These are phyloP conservation scores for Drosophila limbata DNA, from an alignment of 2,888 invertebrate genomes.

Conservation along the genomic window DNA sequence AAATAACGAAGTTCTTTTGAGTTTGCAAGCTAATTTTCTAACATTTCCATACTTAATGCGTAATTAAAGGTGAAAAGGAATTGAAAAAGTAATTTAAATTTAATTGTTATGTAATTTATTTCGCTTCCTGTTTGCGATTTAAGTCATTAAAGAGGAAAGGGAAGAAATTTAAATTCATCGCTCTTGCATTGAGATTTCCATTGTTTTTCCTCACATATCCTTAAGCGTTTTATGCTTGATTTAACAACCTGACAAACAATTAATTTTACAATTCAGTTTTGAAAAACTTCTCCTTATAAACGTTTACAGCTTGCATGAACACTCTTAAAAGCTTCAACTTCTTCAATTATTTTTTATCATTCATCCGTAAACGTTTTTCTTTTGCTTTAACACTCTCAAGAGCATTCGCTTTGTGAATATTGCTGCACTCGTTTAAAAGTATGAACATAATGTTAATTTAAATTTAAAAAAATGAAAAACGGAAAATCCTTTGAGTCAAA, in stretches of 20 bases:
- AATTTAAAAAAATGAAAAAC: not conserved
- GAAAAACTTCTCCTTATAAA: not conserved
- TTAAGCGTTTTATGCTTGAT: constrained; percentile 1
- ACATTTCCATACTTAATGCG: not conserved
- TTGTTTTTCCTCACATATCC: not conserved
- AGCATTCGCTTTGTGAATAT: not conserved
- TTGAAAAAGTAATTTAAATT: not conserved
- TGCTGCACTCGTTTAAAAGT: not conserved
- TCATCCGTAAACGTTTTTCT: not conserved
- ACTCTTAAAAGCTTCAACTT: not conserved
- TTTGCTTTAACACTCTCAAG: not conserved
- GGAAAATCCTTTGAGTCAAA: not conserved
- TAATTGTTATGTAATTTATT: not conserved
- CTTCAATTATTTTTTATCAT: not conserved
- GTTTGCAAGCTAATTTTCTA: not conserved
- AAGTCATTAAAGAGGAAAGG: not conserved
- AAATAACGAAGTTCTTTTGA: constrained; percentile 1
- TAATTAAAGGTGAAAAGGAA: not conserved
- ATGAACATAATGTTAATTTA: not conserved
- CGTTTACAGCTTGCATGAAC: not conserved
- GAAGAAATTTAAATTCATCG: too few species aligned
- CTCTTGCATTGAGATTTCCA: not conserved
- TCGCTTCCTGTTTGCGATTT: not conserved
- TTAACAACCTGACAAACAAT: not conserved
- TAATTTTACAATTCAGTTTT: not conserved